Conservation (phyloP, 1,140 invertebrate genomes). For the Magallana ariakensis region DNA sequence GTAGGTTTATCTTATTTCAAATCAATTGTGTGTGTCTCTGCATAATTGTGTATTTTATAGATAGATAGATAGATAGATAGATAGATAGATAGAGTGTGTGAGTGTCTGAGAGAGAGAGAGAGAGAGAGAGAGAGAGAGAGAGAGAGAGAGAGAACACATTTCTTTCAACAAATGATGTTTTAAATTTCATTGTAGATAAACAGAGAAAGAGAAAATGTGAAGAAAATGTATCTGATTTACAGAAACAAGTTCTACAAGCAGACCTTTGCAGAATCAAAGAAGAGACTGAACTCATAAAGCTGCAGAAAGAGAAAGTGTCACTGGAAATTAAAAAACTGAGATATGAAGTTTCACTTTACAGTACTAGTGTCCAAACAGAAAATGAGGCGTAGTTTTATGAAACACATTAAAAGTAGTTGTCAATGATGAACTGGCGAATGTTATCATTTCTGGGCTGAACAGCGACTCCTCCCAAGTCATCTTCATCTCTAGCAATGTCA, state of each 20-base stretch:
- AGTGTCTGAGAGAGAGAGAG: no score
- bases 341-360: background rate
- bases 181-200: background rate
- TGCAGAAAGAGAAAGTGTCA: background rate
- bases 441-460: background rate
- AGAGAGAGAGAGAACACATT: background rate
- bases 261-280: background rate
- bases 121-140: background rate
- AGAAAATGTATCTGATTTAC: background rate
- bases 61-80: no score
- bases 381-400: background rate
- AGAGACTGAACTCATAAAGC: background rate
- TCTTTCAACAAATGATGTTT: background rate
- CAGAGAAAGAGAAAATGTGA: background rate
- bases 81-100: no score
- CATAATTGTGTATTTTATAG: no score
- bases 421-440: constrained; percentile 6
- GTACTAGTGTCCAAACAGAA: background rate
- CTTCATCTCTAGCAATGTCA: background rate
- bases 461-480: background rate
- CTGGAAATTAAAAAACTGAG: background rate
- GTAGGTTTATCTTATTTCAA: no score
- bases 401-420: background rate
- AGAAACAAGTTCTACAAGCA: constrained; percentile 13
- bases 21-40: no score